Evolutionary conservation across 2,113 vertebrate genomes (phyloP).

Genomic region (Anoura caudifer): DNA sequence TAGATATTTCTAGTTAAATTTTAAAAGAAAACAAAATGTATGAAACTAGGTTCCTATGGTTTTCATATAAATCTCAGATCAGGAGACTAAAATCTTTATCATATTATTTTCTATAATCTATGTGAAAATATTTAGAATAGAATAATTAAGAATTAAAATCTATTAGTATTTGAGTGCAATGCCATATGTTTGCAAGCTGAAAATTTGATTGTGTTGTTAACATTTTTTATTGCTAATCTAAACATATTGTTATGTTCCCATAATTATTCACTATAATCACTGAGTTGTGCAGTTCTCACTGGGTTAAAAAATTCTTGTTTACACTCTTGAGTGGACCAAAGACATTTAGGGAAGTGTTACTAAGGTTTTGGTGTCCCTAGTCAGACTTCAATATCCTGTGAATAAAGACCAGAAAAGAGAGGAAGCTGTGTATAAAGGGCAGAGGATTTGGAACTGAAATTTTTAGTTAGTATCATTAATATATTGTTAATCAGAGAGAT

Average conservation of each 20-base stretch:
- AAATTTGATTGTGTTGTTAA: slow-evolving; percentile 11
- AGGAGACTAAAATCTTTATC: background rate
- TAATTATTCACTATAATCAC: background rate
- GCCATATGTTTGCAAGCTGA: background rate
- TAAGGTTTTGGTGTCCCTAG: background rate
- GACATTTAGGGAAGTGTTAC: background rate
- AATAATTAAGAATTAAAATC: slow-evolving; percentile 31
- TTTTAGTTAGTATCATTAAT: background rate
- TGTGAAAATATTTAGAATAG: background rate
- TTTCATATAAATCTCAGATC: slow-evolving; percentile 2
- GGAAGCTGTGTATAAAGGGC: background rate
- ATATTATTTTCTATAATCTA: background rate
- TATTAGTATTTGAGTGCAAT: background rate
- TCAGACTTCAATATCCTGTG: background rate
- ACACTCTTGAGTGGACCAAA: background rate
- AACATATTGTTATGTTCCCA: background rate
- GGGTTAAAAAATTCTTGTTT: background rate
- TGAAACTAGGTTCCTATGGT: background rate
- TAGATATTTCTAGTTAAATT: background rate
- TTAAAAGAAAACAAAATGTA: slow-evolving; percentile 1
- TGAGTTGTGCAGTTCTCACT: background rate
- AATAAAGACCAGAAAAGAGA: slow-evolving; percentile 3
- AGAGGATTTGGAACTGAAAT: background rate
- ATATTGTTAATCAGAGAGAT: background rate
- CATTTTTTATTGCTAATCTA: background rate